Conservation (phyloP, 1,140 invertebrate species). For the Tigriopus japonicus region DNA sequence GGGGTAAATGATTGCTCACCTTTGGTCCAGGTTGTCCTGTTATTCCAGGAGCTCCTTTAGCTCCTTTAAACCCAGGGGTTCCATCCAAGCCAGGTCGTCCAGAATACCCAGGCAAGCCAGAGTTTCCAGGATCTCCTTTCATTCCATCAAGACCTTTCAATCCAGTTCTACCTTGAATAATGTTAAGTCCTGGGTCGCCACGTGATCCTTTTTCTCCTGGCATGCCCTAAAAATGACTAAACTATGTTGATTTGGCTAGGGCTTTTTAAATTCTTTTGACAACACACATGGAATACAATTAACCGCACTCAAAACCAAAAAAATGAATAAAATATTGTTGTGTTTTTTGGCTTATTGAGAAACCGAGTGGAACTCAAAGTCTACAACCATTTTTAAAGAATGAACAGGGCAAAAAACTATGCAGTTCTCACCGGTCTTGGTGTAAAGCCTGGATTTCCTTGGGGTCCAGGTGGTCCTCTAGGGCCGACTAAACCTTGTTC, state of each 20-base stretch:
- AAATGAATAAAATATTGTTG: too few species aligned
- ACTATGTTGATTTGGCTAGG: too few species aligned
- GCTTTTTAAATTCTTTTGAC: too few species aligned
- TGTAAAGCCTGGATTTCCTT: slow-evolving; percentile 48
- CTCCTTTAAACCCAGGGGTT: slow-evolving; percentile 17
- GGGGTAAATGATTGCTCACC: slow-evolving; percentile 14
- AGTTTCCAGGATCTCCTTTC: slow-evolving; percentile 20
- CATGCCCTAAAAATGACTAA: slow-evolving; percentile 20
- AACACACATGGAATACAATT: slow-evolving; percentile 2
- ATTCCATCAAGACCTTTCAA: slow-evolving; percentile 21
- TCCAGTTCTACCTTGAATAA: slow-evolving; percentile 21
- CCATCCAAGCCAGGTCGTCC: slow-evolving; percentile 17
- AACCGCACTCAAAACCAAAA: too few species aligned
- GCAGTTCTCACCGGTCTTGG: not conserved
- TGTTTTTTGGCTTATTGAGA: too few species aligned
- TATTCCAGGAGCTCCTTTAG: slow-evolving; percentile 21
- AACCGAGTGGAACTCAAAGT: too few species aligned
- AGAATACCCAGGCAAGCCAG: slow-evolving; percentile 17
- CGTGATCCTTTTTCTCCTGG: slow-evolving; percentile 21
- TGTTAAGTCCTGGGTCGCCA: slow-evolving; percentile 21
- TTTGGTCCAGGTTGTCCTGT: slow-evolving; percentile 19
- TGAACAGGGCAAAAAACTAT: too few species aligned
- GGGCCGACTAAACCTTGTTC: slow-evolving; percentile 30
- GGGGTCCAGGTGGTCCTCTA: slow-evolving; percentile 47
- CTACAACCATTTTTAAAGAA: too few species aligned